These are phyloP conservation scores for Boulengeromyrus knoepffleri DNA, from an alignment of 2,113 vertebrate genomes.

Conservation along the genomic window DNA sequence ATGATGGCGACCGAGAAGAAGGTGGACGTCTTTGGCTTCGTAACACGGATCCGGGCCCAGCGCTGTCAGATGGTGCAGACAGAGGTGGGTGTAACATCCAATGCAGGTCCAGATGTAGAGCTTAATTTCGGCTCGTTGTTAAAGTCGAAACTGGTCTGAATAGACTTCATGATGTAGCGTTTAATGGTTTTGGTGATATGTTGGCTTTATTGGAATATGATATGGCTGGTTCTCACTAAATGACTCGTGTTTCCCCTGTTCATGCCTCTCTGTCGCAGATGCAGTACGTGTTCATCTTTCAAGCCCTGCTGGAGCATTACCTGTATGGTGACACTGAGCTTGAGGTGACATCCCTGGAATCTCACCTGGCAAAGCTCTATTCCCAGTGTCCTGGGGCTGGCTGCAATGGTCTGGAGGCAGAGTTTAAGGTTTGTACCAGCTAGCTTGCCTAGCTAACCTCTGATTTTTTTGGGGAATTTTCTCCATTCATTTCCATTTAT, in stretches of 20 bases:
- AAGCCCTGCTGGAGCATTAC: conserved; percentile 94
- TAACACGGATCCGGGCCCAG: conserved; percentile 91
- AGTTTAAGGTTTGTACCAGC: conserved; percentile 81
- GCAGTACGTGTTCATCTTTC: conserved; percentile 99
- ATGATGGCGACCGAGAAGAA: conserved; percentile 93
- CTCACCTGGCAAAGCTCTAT: conserved; percentile 90
- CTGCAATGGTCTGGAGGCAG: conserved; percentile 88
- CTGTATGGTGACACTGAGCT: conserved; percentile 95
- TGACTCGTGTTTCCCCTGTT: background rate
- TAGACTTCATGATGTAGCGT: background rate
- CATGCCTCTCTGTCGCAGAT: conserved; percentile 62
- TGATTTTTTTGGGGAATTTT: background rate
- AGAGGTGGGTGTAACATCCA: conserved; percentile 68
- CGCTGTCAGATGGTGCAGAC: conserved; percentile 99
- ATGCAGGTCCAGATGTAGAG: background rate
- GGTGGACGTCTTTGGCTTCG: conserved; percentile 93
- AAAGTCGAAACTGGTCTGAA: background rate
- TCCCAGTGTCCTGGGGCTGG: conserved; percentile 82
- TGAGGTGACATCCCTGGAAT: conserved; percentile 94
- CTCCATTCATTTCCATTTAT: background rate
- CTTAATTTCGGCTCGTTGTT: background rate
- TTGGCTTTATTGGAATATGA: background rate
- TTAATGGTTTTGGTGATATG: background rate
- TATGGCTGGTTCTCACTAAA: background rate
- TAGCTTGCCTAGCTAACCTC: background rate